A percentile compares a stretch with the other conserved stretches of the same genome.
Conservation (phyloP, 92 coral and sea anemone species). For the Paramuricea clavata region DNA sequence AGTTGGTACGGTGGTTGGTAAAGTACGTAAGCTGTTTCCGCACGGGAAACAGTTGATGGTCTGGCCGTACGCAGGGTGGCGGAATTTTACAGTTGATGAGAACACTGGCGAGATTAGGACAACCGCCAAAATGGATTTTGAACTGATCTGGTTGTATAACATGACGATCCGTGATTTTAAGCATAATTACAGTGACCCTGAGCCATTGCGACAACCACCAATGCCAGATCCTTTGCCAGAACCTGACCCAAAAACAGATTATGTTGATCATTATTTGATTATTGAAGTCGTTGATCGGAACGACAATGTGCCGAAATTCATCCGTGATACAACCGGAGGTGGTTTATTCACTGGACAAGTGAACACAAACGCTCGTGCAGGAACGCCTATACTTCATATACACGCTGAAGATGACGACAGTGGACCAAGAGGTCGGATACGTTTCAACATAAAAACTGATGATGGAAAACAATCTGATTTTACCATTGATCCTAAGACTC, state of each 20-base stretch:
- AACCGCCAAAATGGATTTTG: slow-evolving; percentile 30
- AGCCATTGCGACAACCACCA: slow-evolving; percentile 18
- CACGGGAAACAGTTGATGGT: slow-evolving; percentile 34
- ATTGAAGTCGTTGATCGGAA: slow-evolving; percentile 43
- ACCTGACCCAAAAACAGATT: not conserved
- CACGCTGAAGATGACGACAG: slow-evolving; percentile 27
- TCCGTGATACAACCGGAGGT: not conserved
- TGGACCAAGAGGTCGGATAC: slow-evolving; percentile 38
- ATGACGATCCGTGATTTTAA: slow-evolving; percentile 44
- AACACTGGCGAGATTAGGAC: slow-evolving; percentile 35
- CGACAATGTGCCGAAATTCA: not conserved
- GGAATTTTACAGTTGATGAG: slow-evolving; percentile 9
- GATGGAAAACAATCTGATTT: not conserved
- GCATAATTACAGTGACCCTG: not conserved
- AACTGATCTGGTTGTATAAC: slow-evolving; percentile 15
- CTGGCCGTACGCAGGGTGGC: slow-evolving; percentile 28
- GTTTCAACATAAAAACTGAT: slow-evolving; percentile 29
- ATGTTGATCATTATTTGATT: slow-evolving; percentile 42
- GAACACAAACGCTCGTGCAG: slow-evolving; percentile 35
- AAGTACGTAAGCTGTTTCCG: slow-evolving; percentile 38
- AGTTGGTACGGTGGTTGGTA: slow-evolving; percentile 11
- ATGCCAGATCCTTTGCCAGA: not conserved
- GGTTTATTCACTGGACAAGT: slow-evolving; percentile 12
- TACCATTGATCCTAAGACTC: slow-evolving; percentile 60
- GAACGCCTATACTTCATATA: slow-evolving; percentile 10